phyloP scores from a whole-genome alignment of 2,797 vertebrate species.

The Malacoraja senta region DNA sequence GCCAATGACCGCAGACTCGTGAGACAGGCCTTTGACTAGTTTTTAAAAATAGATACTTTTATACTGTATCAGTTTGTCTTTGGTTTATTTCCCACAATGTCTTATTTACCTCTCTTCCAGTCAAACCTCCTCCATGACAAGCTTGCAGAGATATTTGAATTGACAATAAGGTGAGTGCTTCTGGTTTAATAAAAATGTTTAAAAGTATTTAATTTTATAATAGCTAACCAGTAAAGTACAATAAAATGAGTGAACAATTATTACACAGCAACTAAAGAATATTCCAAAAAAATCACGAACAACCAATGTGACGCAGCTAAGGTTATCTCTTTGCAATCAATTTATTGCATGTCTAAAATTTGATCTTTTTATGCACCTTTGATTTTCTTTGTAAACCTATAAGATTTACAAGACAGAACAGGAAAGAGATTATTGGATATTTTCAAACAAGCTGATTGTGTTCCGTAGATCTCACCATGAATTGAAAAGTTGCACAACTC shows the following conservation, averaged over 20 bases:
- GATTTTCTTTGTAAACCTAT: neutral
- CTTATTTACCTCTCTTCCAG: conserved; percentile 53
- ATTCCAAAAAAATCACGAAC: neutral
- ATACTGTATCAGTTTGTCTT: neutral
- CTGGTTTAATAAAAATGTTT: neutral
- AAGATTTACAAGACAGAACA: neutral
- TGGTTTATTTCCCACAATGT: no score
- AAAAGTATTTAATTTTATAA: neutral
- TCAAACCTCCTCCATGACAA: conserved; percentile 87
- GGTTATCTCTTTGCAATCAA: neutral
- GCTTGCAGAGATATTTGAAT: conserved; percentile 87
- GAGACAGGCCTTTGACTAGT: no score
- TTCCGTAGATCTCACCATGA: neutral
- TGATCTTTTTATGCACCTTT: neutral
- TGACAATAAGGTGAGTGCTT: conserved; percentile 80
- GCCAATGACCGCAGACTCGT: no score
- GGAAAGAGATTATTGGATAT: neutral
- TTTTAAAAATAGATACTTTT: neutral
- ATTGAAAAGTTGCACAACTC: neutral
- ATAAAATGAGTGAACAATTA: neutral
- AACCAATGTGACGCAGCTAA: neutral
- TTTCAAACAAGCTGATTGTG: neutral
- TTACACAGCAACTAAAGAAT: neutral
- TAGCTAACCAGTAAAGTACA: neutral
- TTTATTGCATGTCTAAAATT: neutral